phyloP scores from a whole-genome alignment of 2,888 invertebrate species.

The Lutraria lutraria region DNA sequence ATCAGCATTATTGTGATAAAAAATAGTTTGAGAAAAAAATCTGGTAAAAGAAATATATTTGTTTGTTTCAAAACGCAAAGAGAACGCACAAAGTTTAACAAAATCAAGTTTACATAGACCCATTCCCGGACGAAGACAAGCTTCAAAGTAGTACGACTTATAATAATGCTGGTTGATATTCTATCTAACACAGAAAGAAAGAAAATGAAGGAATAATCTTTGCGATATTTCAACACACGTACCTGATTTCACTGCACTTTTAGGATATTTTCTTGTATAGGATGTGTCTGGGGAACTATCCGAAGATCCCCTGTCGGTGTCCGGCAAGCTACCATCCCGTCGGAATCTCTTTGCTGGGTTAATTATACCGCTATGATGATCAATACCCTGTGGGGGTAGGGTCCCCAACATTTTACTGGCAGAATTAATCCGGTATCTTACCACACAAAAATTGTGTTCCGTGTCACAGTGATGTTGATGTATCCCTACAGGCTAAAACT shows the following conservation, averaged over 20 bases:
- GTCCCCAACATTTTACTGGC: conserved; percentile 60
- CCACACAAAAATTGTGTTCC: not conserved
- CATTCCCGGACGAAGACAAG: no score
- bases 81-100: no score
- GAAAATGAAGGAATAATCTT: no score
- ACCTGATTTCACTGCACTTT: conserved; percentile 68
- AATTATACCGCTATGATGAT: conserved; percentile 53
- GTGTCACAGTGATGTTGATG: not conserved
- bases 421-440: not conserved
- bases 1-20: no score
- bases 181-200: no score
- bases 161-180: no score
- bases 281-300: conserved; percentile 61
- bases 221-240: not conserved
- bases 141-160: no score
- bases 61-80: no score
- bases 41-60: no score
- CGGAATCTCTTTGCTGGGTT: conserved; percentile 73
- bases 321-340: conserved; percentile 69
- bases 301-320: conserved; percentile 70
- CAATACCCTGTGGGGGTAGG: conserved; percentile 55
- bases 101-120: no score
- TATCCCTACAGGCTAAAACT: no score
- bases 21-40: no score
- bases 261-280: conserved; percentile 61